These are phyloP conservation scores for Leptopterna dolabrata DNA, from an alignment of 2,888 invertebrate species.

Conservation along the genomic window DNA sequence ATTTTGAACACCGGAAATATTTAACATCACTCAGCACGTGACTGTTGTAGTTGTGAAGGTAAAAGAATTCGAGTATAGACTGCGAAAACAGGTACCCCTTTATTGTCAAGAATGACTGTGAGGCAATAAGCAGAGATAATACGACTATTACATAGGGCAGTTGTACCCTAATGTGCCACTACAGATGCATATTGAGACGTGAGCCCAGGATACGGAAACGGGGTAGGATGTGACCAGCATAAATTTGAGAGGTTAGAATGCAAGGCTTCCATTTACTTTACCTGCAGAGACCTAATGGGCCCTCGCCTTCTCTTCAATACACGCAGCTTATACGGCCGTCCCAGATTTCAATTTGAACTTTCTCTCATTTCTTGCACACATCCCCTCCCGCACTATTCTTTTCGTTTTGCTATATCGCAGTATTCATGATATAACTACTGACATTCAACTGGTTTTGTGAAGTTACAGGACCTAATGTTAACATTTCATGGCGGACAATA, in stretches of 20 bases:
- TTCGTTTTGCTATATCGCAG: too few species aligned
- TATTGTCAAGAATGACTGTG: not conserved
- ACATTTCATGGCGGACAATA: too few species aligned
- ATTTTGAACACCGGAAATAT: not conserved
- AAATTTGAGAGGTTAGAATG: slow-evolving; percentile 16
- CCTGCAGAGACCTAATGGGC: slow-evolving; percentile 14
- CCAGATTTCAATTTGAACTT: not conserved
- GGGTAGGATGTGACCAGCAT: slow-evolving; percentile 24
- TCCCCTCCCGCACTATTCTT: too few species aligned
- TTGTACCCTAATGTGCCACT: slow-evolving; percentile 23
- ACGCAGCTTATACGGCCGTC: not conserved
- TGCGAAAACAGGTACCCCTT: not conserved
- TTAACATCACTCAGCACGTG: not conserved
- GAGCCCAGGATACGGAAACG: not conserved
- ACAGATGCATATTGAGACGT: slow-evolving; percentile 27
- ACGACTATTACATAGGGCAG: slow-evolving; percentile 18
- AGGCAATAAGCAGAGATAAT: slow-evolving; percentile 18
- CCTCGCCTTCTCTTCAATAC: not conserved
- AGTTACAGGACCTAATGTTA: too few species aligned
- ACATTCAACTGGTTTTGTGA: too few species aligned
- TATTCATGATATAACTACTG: too few species aligned
- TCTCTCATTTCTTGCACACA: not conserved
- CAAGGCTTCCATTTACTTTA: slow-evolving; percentile 18
- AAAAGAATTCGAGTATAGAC: slow-evolving; percentile 3
- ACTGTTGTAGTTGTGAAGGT: not conserved